Evolutionary conservation across 2,888 invertebrate genomes (phyloP), one percentile per base, ranked within the genome.

Genomic region (Homarus gammarus): DNA sequence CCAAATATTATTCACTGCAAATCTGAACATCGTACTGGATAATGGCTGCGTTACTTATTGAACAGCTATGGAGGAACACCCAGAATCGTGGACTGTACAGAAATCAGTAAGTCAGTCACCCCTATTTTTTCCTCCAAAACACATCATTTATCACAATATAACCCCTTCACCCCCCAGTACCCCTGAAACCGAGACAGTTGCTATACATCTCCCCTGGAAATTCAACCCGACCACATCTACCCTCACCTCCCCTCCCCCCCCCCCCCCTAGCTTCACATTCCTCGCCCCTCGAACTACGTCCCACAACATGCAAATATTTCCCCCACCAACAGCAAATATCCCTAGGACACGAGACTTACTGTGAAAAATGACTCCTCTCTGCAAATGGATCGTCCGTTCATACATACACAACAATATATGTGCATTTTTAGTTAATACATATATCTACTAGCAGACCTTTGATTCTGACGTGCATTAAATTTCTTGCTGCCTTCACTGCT

Each of bases 291-390:
- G 27, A 64, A 64, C 64, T 27, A 64, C n/a, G 27, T 6, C 27
- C 8, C 64, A 64, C 64, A n/a, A n/a, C n/a, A 64, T 64, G 64
- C 64, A 64, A 64, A 64, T 64, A n/a, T 27, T 27, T 6, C 64
- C 27, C 64, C 0, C 64, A 64, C 27, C 56, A 56, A 56, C 56
- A n/a, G 44, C 6, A 64, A 64, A 64, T 64, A 64, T 64, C 64
- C 27, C 64, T 6, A 5, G 27, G 64, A 64, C 27, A 64, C 6
- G 18, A 64, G 64, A 64, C 31, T n/a, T n/a, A 3, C 64, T 64
- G 64, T 31, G 64, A 44, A 27, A 64, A 64, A 64, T 22, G 6
- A 27, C 8, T n/a, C 27, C 18, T 64, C 18, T 6, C 6, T 5
- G 64, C 56, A 56, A 64, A 64, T 64, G 64, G 64, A n/a, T n/a